Base-by-base conservation (phyloP, 2,797 vertebrate species). In the Lerista edwardsae region DNA sequence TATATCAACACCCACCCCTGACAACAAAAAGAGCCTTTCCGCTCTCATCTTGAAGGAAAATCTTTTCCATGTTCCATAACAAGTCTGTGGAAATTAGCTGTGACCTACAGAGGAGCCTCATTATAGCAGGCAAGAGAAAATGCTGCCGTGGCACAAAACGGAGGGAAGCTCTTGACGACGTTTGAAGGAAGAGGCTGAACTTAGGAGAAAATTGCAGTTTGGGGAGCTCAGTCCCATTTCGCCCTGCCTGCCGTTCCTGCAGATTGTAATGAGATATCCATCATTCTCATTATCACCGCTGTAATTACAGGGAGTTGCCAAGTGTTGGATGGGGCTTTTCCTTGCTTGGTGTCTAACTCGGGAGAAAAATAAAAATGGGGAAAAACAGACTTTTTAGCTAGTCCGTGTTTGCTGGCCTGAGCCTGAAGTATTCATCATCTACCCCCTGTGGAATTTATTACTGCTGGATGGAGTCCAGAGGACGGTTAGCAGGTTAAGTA, bases 201-300 rank as follows among this genome's bases (percentile, higher is more conserved):
- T 65, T 2, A 0, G 36, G 78, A 85, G 19, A 88, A 90, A 83
- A 87, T 67, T 88, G 41, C 41, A 69, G 67, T 90, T 87, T 88
- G 34, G 44, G 71, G n/a, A 93, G 65, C 81, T 84, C 83, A 55
- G 84, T 92, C 82, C 80, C 80, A 90, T 90, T 90, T 85, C 72
- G 92, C 34, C 1, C 57, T 72, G 39, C 86, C 86, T 93, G 86
- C 81, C 67, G 41, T 91, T 92, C 91, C 87, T 84, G 80, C 72
- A 84, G 77, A 89, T 93, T 92, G 91, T 93, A 93, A 93, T 94
- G 91, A 90, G 84, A 73, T 91, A 90, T 79, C 89, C 87, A 92
- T 93, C 88, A 86, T 89, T 90, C 78, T 90, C 79, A 86, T 91
- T 90, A 89, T 89, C 84, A 59, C 64, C 34, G 29, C 27, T 86